Evolutionary conservation across 2,113 vertebrate genomes (phyloP), one percentile per base, ranked within the genome.

Genomic region (Pedionomus torquatus): DNA sequence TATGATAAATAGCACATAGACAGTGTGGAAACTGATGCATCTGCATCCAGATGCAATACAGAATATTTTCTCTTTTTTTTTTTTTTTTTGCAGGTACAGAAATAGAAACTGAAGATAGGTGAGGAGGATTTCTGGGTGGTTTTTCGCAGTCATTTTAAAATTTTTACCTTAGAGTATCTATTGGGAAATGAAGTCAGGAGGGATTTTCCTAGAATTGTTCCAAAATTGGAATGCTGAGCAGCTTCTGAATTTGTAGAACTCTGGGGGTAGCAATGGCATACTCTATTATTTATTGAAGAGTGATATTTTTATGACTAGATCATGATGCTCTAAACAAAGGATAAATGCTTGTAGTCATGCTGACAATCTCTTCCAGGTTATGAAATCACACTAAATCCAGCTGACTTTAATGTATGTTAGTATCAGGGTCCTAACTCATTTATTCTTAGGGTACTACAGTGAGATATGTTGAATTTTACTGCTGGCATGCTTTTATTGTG

Each of bases 231-330:
- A 57, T 74, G 20, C 30, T 48, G 37, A 63, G 14, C 39, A 64
- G 84, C 54, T 68, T 87, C 20, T 51, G 55, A 79, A 46, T 20
- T 79, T 61, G 15, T 57, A 63, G 66, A 91, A 79, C 30, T 52
- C 10, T 51, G 6, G 21, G 33, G 37, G 3, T 10, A 30, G 7
- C 4, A 8, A 48, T 70, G 33, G 8, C 30, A 35, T 61, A 15
- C 28, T 68, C 7, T 35, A 1, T 52, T 41, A 35, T 86, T 63
- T 86, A 33, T 35, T 15, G 39, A 72, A 74, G 9, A 44, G 31
- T 0, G 0, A 6, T 43, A n/a, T 72, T 89, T 92, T 94, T 61
- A 5, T 0, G 0, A 60, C 30, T 55, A 80, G 39, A 61, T 11
- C 0, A 0, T 28, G 52, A 18, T 70, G 44, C n/a, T 58, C 58